Conservation (phyloP, 2,113 vertebrate genomes). For the Petromus typicus region DNA sequence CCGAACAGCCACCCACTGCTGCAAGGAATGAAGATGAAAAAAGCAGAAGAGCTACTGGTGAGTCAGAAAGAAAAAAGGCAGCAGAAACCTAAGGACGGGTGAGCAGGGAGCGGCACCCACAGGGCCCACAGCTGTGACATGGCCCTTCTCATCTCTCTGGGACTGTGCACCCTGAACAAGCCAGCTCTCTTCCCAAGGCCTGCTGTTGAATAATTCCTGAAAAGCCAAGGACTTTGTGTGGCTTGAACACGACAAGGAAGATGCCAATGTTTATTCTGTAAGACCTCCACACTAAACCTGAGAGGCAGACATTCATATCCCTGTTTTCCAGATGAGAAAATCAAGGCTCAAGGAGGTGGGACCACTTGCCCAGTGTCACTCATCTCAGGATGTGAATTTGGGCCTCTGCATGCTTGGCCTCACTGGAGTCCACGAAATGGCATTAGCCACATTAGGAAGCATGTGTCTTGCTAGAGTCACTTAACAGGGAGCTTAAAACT, state of each 20-base stretch:
- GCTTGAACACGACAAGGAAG: not conserved
- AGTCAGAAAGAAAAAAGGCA: not conserved
- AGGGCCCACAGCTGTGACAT: not conserved
- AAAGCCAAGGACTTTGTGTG: not conserved
- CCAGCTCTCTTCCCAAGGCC: not conserved
- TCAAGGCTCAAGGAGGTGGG: not conserved
- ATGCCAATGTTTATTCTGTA: no score
- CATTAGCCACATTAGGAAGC: fast-evolving
- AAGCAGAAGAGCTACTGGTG: not conserved
- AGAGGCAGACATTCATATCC: not conserved
- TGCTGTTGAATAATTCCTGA: not conserved
- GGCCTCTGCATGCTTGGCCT: not conserved
- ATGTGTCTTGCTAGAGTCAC: not conserved
- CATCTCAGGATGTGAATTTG: not conserved
- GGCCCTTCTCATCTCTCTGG: not conserved
- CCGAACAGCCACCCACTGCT: conserved; percentile 64
- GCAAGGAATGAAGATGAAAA: not conserved
- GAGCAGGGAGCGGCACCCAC: not conserved
- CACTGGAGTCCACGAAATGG: fast-evolving
- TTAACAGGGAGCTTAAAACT: not conserved
- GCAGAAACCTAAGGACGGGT: not conserved
- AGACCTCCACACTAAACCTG: not conserved
- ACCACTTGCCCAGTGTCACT: not conserved
- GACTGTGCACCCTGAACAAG: not conserved
- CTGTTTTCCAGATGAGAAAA: not conserved